Percentiles rank a stretch among this genome's conserved stretches.
These are phyloP conservation scores for Geotrupes spiniger DNA, from an alignment of 2,888 invertebrate species.

Conservation along the genomic window DNA sequence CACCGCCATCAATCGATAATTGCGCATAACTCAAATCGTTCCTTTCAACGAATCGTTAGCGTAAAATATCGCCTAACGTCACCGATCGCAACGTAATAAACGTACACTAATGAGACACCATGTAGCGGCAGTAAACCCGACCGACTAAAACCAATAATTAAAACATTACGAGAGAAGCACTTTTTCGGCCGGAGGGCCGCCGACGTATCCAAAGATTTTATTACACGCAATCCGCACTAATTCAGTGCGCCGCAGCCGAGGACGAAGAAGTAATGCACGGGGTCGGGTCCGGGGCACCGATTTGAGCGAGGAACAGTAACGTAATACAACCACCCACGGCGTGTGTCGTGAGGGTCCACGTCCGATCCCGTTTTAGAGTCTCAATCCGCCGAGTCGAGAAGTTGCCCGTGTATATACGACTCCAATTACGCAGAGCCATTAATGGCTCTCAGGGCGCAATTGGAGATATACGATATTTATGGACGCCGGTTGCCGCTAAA, in stretches of 20 bases:
- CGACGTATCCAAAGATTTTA: conserved; percentile 15
- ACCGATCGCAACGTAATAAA: no score
- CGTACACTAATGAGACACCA: no score
- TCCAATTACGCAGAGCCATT: conserved; percentile 31
- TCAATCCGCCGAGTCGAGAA: conserved; percentile 22
- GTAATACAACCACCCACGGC: conserved; percentile 34
- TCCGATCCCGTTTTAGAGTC: conserved; percentile 7
- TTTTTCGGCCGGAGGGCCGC: conserved; percentile 14
- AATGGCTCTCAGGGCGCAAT: conserved; percentile 30
- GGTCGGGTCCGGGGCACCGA: conserved; percentile 13
- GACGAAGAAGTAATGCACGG: conserved; percentile 11
- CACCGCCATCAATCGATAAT: no score
- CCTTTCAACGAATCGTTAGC: no score
- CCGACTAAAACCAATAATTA: conserved; percentile 15
- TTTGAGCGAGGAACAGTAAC: conserved; percentile 27
- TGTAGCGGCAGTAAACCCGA: no score
- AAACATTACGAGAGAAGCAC: conserved; percentile 16
- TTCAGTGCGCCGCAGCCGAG: conserved; percentile 8
- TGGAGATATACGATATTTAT: conserved; percentile 33
- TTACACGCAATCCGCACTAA: conserved; percentile 16
- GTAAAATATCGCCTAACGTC: no score
- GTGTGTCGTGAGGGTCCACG: conserved; percentile 29
- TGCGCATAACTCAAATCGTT: no score
- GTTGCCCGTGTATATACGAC: conserved; percentile 25
- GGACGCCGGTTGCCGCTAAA: conserved; percentile 27